Conservation (phyloP, 2,797 vertebrate genomes). For the Apogon hyalosoma region DNA sequence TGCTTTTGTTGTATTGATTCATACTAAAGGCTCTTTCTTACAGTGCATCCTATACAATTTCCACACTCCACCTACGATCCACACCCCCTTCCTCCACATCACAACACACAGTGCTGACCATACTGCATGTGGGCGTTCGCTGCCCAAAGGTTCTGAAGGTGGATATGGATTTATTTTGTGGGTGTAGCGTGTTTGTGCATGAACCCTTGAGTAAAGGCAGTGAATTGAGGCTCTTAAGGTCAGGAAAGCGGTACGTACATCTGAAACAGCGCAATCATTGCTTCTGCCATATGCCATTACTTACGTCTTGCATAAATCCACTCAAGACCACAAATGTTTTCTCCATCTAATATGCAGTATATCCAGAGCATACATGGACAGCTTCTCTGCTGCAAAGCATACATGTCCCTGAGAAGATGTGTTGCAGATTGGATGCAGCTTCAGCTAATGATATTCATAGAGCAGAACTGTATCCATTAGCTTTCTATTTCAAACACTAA, state of each 20-base stretch:
- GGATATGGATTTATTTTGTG: constrained; percentile 35
- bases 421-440: constrained; percentile 23
- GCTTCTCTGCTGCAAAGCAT: constrained; percentile 10
- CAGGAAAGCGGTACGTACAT: not conserved
- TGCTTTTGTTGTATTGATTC: not conserved
- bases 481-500: constrained; percentile 67
- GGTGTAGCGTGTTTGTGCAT: constrained; percentile 21
- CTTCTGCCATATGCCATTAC: not conserved
- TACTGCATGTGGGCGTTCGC: constrained; percentile 26
- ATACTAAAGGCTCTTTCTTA: not conserved
- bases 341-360: not conserved
- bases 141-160: constrained; percentile 16
- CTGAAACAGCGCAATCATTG: not conserved
- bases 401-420: not conserved
- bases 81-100: not conserved
- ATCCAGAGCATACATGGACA: not conserved
- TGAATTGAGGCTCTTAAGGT: constrained; percentile 17
- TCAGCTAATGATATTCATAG: constrained; percentile 68
- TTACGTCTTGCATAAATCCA: constrained; percentile 1
- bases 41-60: no score
- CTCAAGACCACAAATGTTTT: not conserved
- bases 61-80: no score
- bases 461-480: constrained; percentile 64
- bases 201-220: constrained; percentile 1
- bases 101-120: constrained; percentile 1